Conservation (phyloP, 2,113 vertebrate species). For the Syngnathus floridae region DNA sequence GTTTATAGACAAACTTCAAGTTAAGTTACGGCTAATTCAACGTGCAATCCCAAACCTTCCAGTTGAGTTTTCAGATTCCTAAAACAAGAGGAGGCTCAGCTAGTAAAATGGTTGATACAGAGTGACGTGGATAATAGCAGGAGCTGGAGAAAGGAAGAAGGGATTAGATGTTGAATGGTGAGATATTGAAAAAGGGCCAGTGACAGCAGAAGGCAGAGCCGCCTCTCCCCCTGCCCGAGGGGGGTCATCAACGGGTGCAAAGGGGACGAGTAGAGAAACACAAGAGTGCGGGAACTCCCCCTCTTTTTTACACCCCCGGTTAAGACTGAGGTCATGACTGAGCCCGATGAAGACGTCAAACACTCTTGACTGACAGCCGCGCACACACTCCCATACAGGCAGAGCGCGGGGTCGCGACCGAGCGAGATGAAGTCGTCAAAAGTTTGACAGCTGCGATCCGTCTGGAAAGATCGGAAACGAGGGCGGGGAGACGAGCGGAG, state of each 20-base stretch:
- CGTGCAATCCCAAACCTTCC: conserved; percentile 5
- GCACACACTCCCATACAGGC: conserved; percentile 22
- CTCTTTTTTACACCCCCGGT: conserved; percentile 42
- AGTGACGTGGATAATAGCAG: conserved; percentile 48
- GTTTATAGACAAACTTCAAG: too few species aligned
- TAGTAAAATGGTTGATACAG: conserved; percentile 35
- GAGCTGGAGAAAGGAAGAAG: conserved; percentile 52
- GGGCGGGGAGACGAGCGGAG: conserved; percentile 42
- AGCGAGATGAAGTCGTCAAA: conserved; percentile 74
- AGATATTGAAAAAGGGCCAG: conserved; percentile 57
- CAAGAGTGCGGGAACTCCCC: conserved; percentile 64
- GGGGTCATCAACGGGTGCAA: conserved; percentile 54
- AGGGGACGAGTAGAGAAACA: conserved; percentile 56
- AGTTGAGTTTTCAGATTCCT: background rate
- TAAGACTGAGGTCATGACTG: conserved; percentile 68
- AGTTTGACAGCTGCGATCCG: conserved; percentile 73
- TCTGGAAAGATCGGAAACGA: conserved; percentile 57
- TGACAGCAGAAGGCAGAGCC: conserved; percentile 63
- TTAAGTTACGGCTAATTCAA: background rate
- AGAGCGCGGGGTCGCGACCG: conserved; percentile 64
- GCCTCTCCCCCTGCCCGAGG: conserved; percentile 52
- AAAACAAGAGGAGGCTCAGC: conserved; percentile 22
- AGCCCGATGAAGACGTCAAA: conserved; percentile 71
- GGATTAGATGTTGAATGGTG: conserved; percentile 62
- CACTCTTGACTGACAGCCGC: conserved; percentile 55